phyloP scores from a whole-genome alignment of 2,797 vertebrate species.

The Oryzias sinensis region DNA sequence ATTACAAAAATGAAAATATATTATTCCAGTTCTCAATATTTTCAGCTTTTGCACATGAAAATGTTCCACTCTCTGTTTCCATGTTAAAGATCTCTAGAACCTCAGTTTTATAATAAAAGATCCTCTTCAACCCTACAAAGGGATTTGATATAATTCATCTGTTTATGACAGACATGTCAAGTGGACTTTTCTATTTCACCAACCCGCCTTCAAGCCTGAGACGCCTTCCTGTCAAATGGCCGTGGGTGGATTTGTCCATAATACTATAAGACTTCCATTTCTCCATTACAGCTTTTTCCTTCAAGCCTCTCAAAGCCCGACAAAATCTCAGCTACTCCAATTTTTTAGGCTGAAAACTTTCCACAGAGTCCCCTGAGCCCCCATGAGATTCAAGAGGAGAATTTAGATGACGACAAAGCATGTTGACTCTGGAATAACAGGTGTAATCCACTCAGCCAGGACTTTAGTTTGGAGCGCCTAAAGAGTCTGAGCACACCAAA shows the following conservation, averaged over 20 bases:
- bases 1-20: no score
- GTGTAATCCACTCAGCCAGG: not conserved
- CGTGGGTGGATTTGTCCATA: slow-evolving; percentile 35
- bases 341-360: slow-evolving; percentile 22
- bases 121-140: not conserved
- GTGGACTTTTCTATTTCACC: not conserved
- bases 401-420: not conserved
- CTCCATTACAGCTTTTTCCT: slow-evolving; percentile 13
- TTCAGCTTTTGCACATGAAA: no score
- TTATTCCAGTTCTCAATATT: no score
- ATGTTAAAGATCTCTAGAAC: no score
- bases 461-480: slow-evolving; percentile 4
- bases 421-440: slow-evolving; percentile 1
- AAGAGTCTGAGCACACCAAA: not conserved
- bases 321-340: slow-evolving; percentile 25
- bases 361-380: slow-evolving; percentile 7
- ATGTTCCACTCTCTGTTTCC: no score
- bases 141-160: not conserved
- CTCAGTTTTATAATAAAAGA: not conserved
- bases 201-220: not conserved
- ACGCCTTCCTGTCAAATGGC: slow-evolving; percentile 18
- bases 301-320: slow-evolving; percentile 29
- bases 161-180: not conserved
- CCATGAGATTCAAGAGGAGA: not conserved
- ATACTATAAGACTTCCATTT: slow-evolving; percentile 33